phyloP scores from a whole-genome alignment of 2,113 vertebrate species.

The Pelmatolapia mariae region DNA sequence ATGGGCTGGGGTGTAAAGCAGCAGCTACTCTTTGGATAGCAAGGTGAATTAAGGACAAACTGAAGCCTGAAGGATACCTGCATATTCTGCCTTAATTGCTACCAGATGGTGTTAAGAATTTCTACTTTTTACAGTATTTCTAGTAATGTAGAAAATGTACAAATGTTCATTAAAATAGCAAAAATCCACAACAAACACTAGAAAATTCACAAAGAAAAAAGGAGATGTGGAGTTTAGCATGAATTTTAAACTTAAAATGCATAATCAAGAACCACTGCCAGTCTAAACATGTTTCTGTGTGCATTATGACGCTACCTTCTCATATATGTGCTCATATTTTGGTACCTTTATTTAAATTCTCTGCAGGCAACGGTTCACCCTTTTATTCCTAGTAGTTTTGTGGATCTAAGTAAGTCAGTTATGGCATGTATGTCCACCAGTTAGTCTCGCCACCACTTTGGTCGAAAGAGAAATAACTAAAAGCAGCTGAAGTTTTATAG shows the following conservation, averaged over 20 bases:
- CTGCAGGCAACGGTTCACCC: background rate
- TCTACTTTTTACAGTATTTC: fast-evolving
- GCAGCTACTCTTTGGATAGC: background rate
- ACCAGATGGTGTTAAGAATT: background rate
- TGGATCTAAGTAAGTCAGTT: background rate
- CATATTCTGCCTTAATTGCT: background rate
- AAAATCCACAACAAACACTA: background rate
- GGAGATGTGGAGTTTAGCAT: background rate
- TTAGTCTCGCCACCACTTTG: background rate
- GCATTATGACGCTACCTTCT: fast-evolving
- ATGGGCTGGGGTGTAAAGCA: background rate
- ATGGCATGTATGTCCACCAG: background rate
- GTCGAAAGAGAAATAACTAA: background rate
- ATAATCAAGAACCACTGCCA: background rate
- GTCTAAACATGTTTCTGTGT: background rate
- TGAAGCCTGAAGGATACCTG: background rate
- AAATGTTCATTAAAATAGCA: background rate
- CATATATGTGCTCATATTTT: background rate
- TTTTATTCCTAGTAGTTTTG: background rate
- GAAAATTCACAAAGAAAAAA: background rate
- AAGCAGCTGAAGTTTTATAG: background rate
- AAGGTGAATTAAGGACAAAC: background rate
- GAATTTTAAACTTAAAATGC: background rate
- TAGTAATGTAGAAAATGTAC: background rate
- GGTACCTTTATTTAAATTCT: background rate